A percentile compares a stretch with the other conserved stretches of the same genome.
phyloP scores from a whole-genome alignment of 2,797 vertebrate species.

The Malacoraja senta region DNA sequence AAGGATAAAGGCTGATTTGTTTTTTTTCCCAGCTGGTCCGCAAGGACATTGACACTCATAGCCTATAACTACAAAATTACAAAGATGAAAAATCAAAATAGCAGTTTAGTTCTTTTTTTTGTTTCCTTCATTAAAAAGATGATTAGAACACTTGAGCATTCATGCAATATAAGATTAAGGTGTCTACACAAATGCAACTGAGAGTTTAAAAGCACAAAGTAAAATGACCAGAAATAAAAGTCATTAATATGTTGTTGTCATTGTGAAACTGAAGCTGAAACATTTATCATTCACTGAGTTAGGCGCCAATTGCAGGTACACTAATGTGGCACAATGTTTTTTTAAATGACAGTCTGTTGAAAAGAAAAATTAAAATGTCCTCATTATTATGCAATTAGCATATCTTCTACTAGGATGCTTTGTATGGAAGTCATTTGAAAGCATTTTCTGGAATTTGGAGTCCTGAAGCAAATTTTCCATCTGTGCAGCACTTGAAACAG shows the following conservation, averaged over 20 bases:
- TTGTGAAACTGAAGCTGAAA: background rate
- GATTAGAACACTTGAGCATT: background rate
- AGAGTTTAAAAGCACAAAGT: background rate
- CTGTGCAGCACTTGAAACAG: constrained; percentile 53
- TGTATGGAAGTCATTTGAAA: constrained; percentile 55
- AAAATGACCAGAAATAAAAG: constrained; percentile 6
- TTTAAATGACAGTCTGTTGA: background rate
- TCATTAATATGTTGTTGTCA: background rate
- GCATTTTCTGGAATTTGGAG: constrained; percentile 49
- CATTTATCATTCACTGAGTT: constrained; percentile 6
- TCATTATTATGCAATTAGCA: constrained; percentile 33
- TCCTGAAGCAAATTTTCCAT: constrained; percentile 49
- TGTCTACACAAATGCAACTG: background rate
- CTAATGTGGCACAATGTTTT: background rate
- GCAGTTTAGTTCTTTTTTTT: background rate
- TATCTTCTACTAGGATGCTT: constrained; percentile 44
- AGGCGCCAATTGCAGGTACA: constrained; percentile 7
- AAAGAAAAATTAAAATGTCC: constrained; percentile 29
- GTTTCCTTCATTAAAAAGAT: background rate
- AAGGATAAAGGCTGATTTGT: background rate
- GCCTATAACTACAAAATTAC: background rate
- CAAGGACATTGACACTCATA: background rate
- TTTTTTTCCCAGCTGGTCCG: constrained; percentile 10
- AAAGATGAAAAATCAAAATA: constrained; percentile 4
- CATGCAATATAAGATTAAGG: background rate